These are phyloP conservation scores for Pachyuromys duprasi DNA, from an alignment of 2,797 vertebrate genomes.

Conservation along the genomic window DNA sequence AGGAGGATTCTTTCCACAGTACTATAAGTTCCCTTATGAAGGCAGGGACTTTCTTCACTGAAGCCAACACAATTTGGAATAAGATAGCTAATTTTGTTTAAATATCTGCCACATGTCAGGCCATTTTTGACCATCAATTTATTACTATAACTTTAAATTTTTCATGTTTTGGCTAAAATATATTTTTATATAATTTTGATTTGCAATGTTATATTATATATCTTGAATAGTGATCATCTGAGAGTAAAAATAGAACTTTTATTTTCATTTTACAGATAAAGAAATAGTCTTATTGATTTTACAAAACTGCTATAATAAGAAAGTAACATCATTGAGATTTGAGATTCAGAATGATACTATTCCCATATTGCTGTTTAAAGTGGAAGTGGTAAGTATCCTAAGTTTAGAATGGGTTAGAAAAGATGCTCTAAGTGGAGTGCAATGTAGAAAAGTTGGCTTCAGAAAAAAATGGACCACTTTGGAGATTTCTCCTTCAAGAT, in stretches of 20 bases:
- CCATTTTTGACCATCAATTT: neutral
- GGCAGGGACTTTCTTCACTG: neutral
- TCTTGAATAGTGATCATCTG: neutral
- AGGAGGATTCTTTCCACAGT: neutral
- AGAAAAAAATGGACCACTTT: neutral
- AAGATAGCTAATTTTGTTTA: constrained; percentile 9
- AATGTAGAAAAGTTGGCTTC: neutral
- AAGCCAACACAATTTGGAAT: constrained; percentile 10
- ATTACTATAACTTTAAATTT: neutral
- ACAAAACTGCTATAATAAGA: neutral
- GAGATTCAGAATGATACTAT: neutral
- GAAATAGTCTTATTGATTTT: constrained; percentile 24
- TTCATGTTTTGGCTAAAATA: neutral
- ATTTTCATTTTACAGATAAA: neutral
- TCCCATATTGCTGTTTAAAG: constrained; percentile 4
- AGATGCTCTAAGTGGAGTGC: neutral
- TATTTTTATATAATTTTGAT: neutral
- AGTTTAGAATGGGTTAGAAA: neutral
- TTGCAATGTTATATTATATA: neutral
- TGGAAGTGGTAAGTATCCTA: neutral
- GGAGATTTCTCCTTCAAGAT: neutral
- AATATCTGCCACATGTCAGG: neutral
- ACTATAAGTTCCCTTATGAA: neutral
- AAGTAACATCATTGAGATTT: constrained; percentile 5
- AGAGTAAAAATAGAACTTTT: neutral